A percentile compares a stretch with the other conserved stretches of the same genome.
phyloP scores from a whole-genome alignment of 2,888 invertebrate species.

The Cantharis nigra region DNA sequence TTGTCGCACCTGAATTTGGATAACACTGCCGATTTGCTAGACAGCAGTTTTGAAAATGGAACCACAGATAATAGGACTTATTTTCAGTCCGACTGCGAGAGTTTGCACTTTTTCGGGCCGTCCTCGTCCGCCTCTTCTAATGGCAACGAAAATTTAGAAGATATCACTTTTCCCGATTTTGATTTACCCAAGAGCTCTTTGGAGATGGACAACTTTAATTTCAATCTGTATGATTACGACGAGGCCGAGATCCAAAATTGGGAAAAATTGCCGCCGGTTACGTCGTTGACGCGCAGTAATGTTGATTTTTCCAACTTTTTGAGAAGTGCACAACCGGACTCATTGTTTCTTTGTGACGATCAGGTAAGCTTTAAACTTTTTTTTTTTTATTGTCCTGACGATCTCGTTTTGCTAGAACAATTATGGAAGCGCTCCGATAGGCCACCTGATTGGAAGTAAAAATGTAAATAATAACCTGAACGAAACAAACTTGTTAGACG shows the following conservation, averaged over 20 bases:
- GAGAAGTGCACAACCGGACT: constrained; percentile 39
- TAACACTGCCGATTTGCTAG: background rate
- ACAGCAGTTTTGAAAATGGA: background rate
- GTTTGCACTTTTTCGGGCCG: constrained; percentile 41
- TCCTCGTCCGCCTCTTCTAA: constrained; percentile 30
- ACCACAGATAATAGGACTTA: background rate
- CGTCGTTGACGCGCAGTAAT: constrained; percentile 44
- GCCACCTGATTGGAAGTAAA: constrained; percentile 47
- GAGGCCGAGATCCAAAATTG: constrained; percentile 30
- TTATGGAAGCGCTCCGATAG: constrained; percentile 29
- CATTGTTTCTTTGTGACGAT: constrained; percentile 32
- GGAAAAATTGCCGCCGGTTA: constrained; percentile 43
- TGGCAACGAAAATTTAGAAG: constrained; percentile 23
- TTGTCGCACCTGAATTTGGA: background rate
- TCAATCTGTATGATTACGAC: constrained; percentile 38
- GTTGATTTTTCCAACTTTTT: constrained; percentile 49
- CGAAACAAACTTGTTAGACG: background rate
- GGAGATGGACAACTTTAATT: constrained; percentile 39
- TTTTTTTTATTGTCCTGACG: background rate
- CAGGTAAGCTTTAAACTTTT: constrained; percentile 14
- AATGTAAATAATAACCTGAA: constrained; percentile 41
- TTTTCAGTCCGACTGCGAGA: background rate
- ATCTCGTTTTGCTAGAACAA: background rate
- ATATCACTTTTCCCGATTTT: constrained; percentile 42
- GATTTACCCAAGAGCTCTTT: constrained; percentile 45